Evolutionary conservation across 2,888 invertebrate genomes (phyloP).

Genomic region (Anaspis maculata): DNA sequence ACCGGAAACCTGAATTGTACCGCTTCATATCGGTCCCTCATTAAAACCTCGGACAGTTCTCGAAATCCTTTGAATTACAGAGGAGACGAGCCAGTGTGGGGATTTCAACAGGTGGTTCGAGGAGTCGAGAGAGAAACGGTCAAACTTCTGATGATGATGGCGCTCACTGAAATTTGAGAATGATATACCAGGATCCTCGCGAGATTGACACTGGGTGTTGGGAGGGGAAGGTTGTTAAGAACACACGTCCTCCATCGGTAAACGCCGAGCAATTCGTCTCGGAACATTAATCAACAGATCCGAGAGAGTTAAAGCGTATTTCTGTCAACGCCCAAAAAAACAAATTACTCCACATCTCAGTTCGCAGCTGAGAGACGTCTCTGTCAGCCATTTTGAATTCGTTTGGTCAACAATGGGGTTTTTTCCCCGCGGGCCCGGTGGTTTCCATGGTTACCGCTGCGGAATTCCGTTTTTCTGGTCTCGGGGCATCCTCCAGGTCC

Average conservation of each 20-base stretch:
- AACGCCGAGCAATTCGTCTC: conserved; percentile 33
- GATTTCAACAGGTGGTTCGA: too few relatives aligned
- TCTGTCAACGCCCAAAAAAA: conserved; percentile 36
- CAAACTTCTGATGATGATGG: too few relatives aligned
- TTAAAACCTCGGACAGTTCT: too few relatives aligned
- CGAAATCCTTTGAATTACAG: too few relatives aligned
- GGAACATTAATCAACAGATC: conserved; percentile 37
- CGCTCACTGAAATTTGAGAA: too few relatives aligned
- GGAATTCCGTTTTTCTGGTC: conserved; percentile 35
- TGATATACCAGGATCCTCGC: too few relatives aligned
- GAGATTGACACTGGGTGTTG: too few relatives aligned
- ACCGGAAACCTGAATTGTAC: too few relatives aligned
- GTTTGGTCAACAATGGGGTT: conserved; percentile 38
- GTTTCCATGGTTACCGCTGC: conserved; percentile 33
- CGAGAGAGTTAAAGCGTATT: conserved; percentile 35
- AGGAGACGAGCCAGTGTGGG: too few relatives aligned
- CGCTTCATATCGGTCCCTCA: too few relatives aligned
- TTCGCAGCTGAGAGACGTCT: conserved; percentile 31
- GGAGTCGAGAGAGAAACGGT: too few relatives aligned
- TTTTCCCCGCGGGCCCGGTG: conserved; percentile 27
- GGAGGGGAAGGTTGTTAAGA: too few relatives aligned
- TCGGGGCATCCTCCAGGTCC: conserved; percentile 21
- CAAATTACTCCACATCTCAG: conserved; percentile 37
- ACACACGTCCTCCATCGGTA: conserved; percentile 31
- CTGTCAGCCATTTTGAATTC: conserved; percentile 39